Conservation (phyloP, 2,888 invertebrate genomes). For the Lordiphosa fenestrarum region DNA sequence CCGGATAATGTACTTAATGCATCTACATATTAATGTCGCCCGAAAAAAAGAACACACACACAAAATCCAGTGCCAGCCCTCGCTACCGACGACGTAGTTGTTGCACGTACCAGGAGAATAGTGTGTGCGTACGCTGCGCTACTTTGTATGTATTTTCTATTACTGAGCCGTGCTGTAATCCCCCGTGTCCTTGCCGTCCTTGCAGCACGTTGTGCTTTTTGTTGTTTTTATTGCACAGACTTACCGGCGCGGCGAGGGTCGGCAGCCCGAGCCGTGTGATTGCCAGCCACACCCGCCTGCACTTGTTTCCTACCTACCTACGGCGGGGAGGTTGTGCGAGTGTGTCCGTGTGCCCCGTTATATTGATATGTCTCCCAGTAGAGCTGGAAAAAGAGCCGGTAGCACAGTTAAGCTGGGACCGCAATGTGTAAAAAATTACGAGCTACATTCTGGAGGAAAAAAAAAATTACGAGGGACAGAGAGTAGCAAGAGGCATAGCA, state of each 20-base stretch:
- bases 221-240: slow-evolving; percentile 67
- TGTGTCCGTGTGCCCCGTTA: slow-evolving; percentile 33
- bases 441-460: slow-evolving; percentile 56
- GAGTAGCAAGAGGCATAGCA: slow-evolving; percentile 28
- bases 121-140: slow-evolving; percentile 17
- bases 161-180: slow-evolving; percentile 51
- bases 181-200: slow-evolving; percentile 45
- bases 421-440: slow-evolving; percentile 77
- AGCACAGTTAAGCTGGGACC: slow-evolving; percentile 74
- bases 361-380: slow-evolving; percentile 79
- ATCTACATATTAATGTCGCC: slow-evolving; percentile 76
- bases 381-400: slow-evolving; percentile 68
- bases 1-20: slow-evolving; percentile 79
- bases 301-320: slow-evolving; percentile 50
- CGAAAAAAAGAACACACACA: slow-evolving; percentile 42
- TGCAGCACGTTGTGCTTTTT: slow-evolving; percentile 49
- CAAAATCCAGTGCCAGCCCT: slow-evolving; percentile 50
- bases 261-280: slow-evolving; percentile 52
- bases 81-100: slow-evolving; percentile 18
- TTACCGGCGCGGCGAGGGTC: slow-evolving; percentile 40
- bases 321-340: slow-evolving; percentile 12
- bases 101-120: slow-evolving; percentile 15
- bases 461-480: slow-evolving; percentile 9
- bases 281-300: slow-evolving; percentile 43
- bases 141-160: slow-evolving; percentile 65